These are phyloP conservation scores for Samia ricini DNA, from an alignment of 1,140 invertebrate genomes.

Conservation along the genomic window DNA sequence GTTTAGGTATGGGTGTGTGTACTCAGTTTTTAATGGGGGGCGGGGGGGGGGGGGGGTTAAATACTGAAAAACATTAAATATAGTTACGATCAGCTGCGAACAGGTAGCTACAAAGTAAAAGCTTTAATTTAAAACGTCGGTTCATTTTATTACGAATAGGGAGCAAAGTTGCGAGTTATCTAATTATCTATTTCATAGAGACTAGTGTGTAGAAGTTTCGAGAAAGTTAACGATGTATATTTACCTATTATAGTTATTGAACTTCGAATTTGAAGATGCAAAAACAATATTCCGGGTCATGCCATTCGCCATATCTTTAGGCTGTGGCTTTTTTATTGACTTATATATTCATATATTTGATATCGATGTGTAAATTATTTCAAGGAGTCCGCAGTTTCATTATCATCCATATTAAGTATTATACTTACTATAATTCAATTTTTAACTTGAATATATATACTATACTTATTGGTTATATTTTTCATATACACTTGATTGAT, in stretches of 20 bases:
- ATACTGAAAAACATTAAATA: background rate
- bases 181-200: background rate
- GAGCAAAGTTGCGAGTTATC: background rate
- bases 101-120: background rate
- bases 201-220: background rate
- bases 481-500: too few relatives aligned
- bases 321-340: background rate
- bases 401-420: too few relatives aligned
- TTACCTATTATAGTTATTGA: background rate
- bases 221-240: background rate
- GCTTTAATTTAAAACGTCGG: background rate
- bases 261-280: background rate
- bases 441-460: too few relatives aligned
- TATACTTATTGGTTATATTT: too few relatives aligned
- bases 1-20: background rate
- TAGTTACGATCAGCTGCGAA: constrained; percentile 14
- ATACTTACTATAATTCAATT: too few relatives aligned
- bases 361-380: too few relatives aligned
- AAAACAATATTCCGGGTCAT: background rate
- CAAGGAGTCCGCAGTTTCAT: too few relatives aligned
- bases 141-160: background rate
- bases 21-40: background rate
- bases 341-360: background rate
- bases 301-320: background rate
- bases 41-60: background rate